Percentiles rank a stretch among this genome's conserved stretches.
These are phyloP conservation scores for Mythimna lalbum DNA, from an alignment of 2,888 invertebrate species.

Conservation along the genomic window DNA sequence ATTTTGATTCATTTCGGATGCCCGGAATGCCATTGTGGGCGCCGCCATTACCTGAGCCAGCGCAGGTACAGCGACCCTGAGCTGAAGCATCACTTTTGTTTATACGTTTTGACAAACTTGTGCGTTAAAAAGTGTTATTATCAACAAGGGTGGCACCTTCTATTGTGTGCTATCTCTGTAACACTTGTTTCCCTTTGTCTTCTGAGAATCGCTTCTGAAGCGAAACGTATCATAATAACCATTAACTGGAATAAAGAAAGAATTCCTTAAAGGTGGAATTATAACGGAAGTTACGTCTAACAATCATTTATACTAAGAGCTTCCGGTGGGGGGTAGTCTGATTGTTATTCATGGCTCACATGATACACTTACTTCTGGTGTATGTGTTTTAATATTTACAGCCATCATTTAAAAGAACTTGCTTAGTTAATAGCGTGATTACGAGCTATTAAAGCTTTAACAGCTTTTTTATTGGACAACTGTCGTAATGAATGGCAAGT, in stretches of 20 bases:
- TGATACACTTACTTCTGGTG: conserved; percentile 64
- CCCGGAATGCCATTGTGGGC: conserved; percentile 88
- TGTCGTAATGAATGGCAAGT: conserved; percentile 39
- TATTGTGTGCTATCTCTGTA: conserved; percentile 71
- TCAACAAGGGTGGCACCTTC: conserved; percentile 79
- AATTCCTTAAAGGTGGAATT: conserved; percentile 72
- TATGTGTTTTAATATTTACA: conserved; percentile 67
- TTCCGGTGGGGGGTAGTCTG: conserved; percentile 76
- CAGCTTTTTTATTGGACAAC: conserved; percentile 60
- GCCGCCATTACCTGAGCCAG: conserved; percentile 86
- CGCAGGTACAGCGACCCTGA: conserved; percentile 67
- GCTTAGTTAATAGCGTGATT: conserved; percentile 70
- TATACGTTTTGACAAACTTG: conserved; percentile 86
- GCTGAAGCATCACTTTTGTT: conserved; percentile 74
- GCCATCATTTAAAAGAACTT: conserved; percentile 70
- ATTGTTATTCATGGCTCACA: conserved; percentile 76
- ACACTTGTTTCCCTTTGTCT: conserved; percentile 70
- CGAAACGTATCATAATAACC: conserved; percentile 53
- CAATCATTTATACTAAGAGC: conserved; percentile 69
- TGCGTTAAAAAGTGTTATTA: conserved; percentile 82
- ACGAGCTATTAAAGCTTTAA: conserved; percentile 71
- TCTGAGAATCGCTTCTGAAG: conserved; percentile 57
- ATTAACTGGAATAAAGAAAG: conserved; percentile 67
- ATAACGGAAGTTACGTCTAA: conserved; percentile 77
- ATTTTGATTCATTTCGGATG: conserved; percentile 89